Evolutionary conservation across 1,140 invertebrate genomes (phyloP), one percentile per base, ranked within the genome.

Genomic region (Hyles vespertilio): DNA sequence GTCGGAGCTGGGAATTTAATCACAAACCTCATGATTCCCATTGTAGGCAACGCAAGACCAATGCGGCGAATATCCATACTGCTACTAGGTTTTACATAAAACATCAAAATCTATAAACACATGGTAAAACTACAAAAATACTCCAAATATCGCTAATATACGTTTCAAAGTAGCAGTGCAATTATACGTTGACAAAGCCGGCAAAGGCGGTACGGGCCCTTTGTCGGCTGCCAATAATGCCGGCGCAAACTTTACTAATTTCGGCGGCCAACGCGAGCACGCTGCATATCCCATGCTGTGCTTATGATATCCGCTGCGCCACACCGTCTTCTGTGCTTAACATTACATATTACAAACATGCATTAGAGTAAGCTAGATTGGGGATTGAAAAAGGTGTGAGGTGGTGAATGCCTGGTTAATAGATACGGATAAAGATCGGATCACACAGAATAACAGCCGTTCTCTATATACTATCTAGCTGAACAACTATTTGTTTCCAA

Each of bases 201-300:
- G 34, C 50, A 60, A 58, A 79, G 70, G 73, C 72, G 48, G 51
- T 61, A 58, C 49, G 59, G 59, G 59, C 68, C 74, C 79, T 84
- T 83, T 84, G 79, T 79, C 63, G 69, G 58, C 51, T 70, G 69
- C 74, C 77, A 74, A 81, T 83, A 79, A 79, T 78, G 70, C 72
- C 61, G 66, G 63, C 72, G 63, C 69, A 77, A 84, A 82, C 79
- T 84, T 84, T 76, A 72, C 81, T 82, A 79, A 84, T 84, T 79
- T 81, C 64, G 78, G 66, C 67, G 69, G 72, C 68, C 59, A 67
- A 59, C 69, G 67, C 72, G 71, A 60, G 59, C 40, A 48, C 51
- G 54, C 36, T 43, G 50, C 60, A 58, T 59, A 7, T 11, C 5
- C 40, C 3, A 11, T 53, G 40, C 40, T 12, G 8, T 12, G 22